A percentile compares a stretch with the other conserved stretches of the same genome.
Conservation (phyloP, 2,797 vertebrate genomes). For the Anisognathus igniventris region DNA sequence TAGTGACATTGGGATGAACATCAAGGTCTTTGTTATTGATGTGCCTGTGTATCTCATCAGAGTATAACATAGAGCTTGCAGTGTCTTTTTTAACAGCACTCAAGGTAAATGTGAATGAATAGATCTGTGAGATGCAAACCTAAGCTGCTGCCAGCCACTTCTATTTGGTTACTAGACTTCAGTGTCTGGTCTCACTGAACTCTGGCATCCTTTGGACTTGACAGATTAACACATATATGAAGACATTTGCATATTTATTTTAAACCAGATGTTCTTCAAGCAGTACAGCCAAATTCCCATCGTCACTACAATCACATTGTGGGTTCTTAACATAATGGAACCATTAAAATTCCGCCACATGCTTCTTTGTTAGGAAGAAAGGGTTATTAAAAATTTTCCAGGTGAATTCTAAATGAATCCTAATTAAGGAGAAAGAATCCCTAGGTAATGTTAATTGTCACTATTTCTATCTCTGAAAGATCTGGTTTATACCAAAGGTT, state of each 20-base stretch:
- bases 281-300: conserved; percentile 44
- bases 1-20: neutral
- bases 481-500: neutral
- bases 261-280: conserved; percentile 54
- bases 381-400: conserved; percentile 7
- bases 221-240: conserved; percentile 64
- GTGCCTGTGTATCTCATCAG: neutral
- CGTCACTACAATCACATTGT: conserved; percentile 1
- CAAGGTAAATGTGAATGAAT: neutral
- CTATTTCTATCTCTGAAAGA: neutral
- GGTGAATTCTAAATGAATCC: conserved; percentile 28
- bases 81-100: neutral
- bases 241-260: conserved; percentile 65
- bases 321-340: conserved; percentile 46
- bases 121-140: neutral
- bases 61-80: neutral
- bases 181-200: neutral
- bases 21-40: neutral
- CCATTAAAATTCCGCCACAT: conserved; percentile 35
- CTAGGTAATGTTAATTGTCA: neutral
- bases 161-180: neutral
- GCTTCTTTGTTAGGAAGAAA: conserved; percentile 1
- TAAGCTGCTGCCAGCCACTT: neutral
- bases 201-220: conserved; percentile 46
- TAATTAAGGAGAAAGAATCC: conserved; percentile 9